Base-by-base conservation (phyloP, 2,113 vertebrate species). In the Ptychochromis oligacanthus region DNA sequence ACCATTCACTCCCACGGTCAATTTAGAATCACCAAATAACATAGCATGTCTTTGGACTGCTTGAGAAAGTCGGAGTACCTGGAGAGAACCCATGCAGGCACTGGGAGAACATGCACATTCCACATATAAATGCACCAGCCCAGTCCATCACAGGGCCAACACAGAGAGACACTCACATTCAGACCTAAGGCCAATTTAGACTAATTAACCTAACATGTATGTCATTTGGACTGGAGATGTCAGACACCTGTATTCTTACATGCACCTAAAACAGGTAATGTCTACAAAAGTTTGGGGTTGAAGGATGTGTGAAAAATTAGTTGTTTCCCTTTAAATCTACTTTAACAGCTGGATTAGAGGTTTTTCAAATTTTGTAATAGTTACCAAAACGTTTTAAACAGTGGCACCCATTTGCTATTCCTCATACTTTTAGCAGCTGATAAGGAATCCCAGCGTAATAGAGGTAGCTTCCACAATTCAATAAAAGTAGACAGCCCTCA, bases 401-500 rank as follows among this genome's bases (percentile, higher is more conserved):
- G 7, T 14, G 26, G 2, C 17, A 1, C 43, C 43, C 43, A 18
- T 46, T 60, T n/a, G 43, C 55, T 34, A 67, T 57, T 83, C 12
- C 18, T 67, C 43, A 5, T 56, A 24, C 18, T 62, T 80, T 81
- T 65, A 26, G 31, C 22, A 40, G 60, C 65, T 58, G 61, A 65
- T 49, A 72, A 83, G 36, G 57, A 10, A n/a, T 64, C 54, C 22
- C n/a, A 57, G 58, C 58, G 24, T 28, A 56, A 60, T 60, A 65
- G 70, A 82, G 54, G 18, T 70, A 31, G 20, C 31, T 26, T 67
- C 54, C 22, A 59, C 59, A 60, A 61, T 78, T 64, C 52, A 67
- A 59, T 82, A 61, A 86, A 83, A 36, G 8, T n/a, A 80, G 36
- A 3, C 43, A 46, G 17, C 55, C 75, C 72, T 80, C 54, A 65